Base-by-base conservation (phyloP, 2,797 vertebrate species). In the Bothrops alternatus region DNA sequence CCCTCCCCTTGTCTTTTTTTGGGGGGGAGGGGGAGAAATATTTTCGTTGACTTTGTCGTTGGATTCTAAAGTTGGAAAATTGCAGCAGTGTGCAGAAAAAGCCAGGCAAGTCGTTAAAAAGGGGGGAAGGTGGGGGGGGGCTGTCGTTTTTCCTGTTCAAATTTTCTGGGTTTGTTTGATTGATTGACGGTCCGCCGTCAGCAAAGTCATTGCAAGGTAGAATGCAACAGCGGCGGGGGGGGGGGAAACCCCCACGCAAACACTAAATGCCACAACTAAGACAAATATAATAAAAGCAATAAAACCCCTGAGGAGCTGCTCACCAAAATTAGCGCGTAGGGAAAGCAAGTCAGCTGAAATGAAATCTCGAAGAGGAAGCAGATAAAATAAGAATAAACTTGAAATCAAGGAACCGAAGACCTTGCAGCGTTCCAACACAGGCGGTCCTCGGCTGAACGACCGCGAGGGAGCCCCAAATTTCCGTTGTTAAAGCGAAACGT, bases 41-140 rank as follows among this genome's bases (percentile, higher is more conserved):
- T 7, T 87, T 42, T 42, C 0, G 16, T 37, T 37, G 7, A 20
- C 32, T 42, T 23, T 42, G 6, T 20, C 32, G 8, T 3, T 37
- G 69, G 6, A 8, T 42, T 37, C 2, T 37, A 37, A 78, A 78
- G 69, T 3, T 78, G 32, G 32, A 78, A 42, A 18, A 42, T 20
- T 10, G 32, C 32, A 18, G 16, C 69, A 20, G 14, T 3, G 16
- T 8, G 69, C 69, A 23, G 32, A 78, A 78, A 73, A 78, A 3
- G 69, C 6, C 6, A 10, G 18, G 18, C 6, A 4, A 20, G 32
- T 10, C 0, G 7, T 78, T 6, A 32, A 69, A 65, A 65, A n/a
- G n/a, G 0, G 5, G 6, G 18, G 20, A 0, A 23, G 13, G 4
- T 32, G 32, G 4, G 3, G 0, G 6, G n/a, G 32, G 14, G 3